Evolutionary conservation across 2,888 invertebrate genomes (phyloP).

Genomic region (Andrena hattorfiana): DNA sequence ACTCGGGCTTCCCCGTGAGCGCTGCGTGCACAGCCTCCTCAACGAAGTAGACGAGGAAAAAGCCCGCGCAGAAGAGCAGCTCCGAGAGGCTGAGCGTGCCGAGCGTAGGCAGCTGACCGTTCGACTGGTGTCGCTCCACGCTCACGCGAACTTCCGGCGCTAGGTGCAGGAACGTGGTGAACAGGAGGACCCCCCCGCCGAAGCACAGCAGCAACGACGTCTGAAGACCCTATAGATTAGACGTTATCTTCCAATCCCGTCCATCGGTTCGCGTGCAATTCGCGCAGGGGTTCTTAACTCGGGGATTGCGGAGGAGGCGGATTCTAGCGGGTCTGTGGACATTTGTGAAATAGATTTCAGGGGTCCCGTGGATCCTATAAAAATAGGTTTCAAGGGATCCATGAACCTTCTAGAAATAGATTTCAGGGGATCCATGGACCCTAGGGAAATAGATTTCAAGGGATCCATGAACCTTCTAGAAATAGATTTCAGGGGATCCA

Average conservation of each 20-base stretch:
- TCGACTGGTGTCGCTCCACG: constrained; percentile 85
- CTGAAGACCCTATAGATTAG: constrained; percentile 84
- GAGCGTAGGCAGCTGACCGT: constrained; percentile 84
- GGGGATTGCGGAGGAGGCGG: too few species aligned
- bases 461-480: too few species aligned
- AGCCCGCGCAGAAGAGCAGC: constrained; percentile 88
- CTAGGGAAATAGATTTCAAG: too few species aligned
- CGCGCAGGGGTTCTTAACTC: too few species aligned
- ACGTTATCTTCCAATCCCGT: constrained; percentile 28
- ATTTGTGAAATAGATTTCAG: too few species aligned
- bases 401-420: too few species aligned
- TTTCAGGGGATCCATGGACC: too few species aligned
- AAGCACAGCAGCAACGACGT: constrained; percentile 88
- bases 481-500: too few species aligned
- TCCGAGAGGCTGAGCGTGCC: constrained; percentile 86
- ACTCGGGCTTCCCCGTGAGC: constrained; percentile 84
- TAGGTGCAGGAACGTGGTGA: constrained; percentile 88
- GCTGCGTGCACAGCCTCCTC: constrained; percentile 88
- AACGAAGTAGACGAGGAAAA: constrained; percentile 88
- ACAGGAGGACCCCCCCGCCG: constrained; percentile 89
- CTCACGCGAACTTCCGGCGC: constrained; percentile 89
- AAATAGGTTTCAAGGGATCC: too few species aligned
- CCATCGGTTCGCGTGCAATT: not conserved
- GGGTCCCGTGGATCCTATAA: too few species aligned
- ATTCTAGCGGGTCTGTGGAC: too few species aligned